Conservation (phyloP, 2,888 invertebrate genomes). For the Deilephila porcellus region DNA sequence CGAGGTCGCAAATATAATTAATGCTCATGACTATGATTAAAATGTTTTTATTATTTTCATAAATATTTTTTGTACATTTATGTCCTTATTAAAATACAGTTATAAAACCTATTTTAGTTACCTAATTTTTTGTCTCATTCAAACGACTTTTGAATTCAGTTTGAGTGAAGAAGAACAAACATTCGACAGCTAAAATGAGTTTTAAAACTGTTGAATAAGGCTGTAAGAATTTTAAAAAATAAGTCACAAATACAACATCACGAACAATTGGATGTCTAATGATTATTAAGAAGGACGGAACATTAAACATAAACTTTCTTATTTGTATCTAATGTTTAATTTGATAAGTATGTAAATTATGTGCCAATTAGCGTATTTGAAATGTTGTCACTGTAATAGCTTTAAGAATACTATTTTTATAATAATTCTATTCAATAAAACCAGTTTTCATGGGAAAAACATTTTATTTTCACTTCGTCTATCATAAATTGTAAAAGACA, state of each 20-base stretch:
- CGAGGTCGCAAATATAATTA: background rate
- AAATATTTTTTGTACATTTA: too few relatives aligned
- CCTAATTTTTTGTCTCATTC: too few relatives aligned
- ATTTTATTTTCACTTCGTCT: background rate
- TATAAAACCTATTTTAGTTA: too few relatives aligned
- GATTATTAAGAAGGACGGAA: background rate
- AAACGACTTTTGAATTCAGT: too few relatives aligned
- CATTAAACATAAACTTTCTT: too few relatives aligned
- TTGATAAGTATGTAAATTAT: slow-evolving; percentile 43
- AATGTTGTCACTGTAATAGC: slow-evolving; percentile 4
- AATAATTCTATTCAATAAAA: slow-evolving; percentile 9
- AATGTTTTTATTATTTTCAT: background rate
- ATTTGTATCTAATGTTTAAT: background rate
- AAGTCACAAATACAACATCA: slow-evolving; percentile 10
- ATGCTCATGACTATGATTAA: background rate
- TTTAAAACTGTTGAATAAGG: too few relatives aligned
- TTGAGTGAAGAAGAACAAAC: too few relatives aligned
- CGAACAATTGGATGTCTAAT: background rate
- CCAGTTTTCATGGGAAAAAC: background rate
- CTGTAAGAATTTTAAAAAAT: too few relatives aligned
- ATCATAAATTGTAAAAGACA: too few relatives aligned
- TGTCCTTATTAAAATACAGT: too few relatives aligned
- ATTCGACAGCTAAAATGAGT: too few relatives aligned
- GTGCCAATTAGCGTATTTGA: slow-evolving; percentile 50
- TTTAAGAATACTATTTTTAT: slow-evolving; percentile 13